A percentile compares a stretch with the other conserved stretches of the same genome.
These are phyloP conservation scores for Elaeidobius kamerunicus DNA, from an alignment of 2,888 invertebrate genomes.

Conservation along the genomic window DNA sequence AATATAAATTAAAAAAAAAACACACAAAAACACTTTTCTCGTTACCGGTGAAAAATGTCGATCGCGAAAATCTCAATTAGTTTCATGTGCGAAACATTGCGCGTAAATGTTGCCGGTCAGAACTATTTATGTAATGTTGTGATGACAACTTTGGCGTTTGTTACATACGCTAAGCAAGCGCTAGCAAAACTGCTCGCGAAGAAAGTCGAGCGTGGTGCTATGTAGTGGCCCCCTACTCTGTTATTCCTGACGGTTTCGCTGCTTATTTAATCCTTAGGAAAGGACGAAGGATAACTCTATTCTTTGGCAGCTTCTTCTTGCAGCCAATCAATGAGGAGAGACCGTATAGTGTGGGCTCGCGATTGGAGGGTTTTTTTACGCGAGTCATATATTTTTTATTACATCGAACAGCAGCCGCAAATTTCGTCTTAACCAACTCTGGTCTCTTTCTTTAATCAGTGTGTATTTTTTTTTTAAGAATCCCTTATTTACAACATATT, in stretches of 20 bases:
- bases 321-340: neutral
- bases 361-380: too few relatives aligned
- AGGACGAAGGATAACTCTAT: constrained; percentile 36
- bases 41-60: constrained; percentile 4
- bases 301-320: constrained; percentile 8
- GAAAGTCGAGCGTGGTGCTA: constrained; percentile 34
- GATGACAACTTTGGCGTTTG: constrained; percentile 30
- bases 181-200: constrained; percentile 31
- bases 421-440: too few relatives aligned
- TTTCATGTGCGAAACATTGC: constrained; percentile 22
- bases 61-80: constrained; percentile 18
- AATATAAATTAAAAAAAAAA: too few relatives aligned
- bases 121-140: constrained; percentile 30
- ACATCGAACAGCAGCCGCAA: too few relatives aligned
- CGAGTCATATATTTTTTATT: too few relatives aligned
- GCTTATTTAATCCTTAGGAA: constrained; percentile 42
- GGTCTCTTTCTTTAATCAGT: too few relatives aligned
- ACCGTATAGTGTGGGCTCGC: neutral
- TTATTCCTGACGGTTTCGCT: constrained; percentile 28
- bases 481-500: too few relatives aligned
- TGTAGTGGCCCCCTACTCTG: constrained; percentile 43
- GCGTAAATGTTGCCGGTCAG: constrained; percentile 25
- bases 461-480: too few relatives aligned
- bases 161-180: constrained; percentile 29
- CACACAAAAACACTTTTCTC: constrained; percentile 10